Conservation (phyloP, 2,113 vertebrate genomes). For the Eidolon helvum region DNA sequence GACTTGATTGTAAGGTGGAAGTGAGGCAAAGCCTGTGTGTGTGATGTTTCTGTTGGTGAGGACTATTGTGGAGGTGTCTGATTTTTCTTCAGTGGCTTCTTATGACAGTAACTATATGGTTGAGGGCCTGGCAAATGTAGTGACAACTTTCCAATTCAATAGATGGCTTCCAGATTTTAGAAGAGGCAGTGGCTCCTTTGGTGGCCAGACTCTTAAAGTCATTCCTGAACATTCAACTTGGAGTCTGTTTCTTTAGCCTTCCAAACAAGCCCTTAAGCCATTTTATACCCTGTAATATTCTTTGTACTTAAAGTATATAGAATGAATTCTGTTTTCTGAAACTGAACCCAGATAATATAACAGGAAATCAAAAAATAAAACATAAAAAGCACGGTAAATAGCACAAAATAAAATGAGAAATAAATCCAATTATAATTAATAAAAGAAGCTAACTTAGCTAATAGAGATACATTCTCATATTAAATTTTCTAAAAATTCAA, state of each 20-base stretch:
- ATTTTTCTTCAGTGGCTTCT: neutral
- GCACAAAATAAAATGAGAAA: neutral
- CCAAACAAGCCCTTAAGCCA: neutral
- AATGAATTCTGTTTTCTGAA: constrained; percentile 21
- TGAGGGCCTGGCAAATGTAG: neutral
- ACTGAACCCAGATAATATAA: neutral
- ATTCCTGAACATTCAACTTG: neutral
- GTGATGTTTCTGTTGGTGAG: neutral
- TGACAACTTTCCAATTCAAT: neutral
- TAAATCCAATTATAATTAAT: neutral
- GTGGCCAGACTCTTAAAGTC: neutral
- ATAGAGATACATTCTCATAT: neutral
- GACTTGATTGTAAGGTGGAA: neutral
- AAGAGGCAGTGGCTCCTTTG: neutral
- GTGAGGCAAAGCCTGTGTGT: neutral
- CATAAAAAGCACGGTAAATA: neutral
- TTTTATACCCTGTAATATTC: neutral
- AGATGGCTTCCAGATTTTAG: neutral
- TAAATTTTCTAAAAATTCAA: neutral
- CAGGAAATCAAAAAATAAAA: constrained; percentile 18
- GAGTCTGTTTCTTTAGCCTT: neutral
- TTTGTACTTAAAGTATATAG: neutral
- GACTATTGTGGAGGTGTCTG: neutral
- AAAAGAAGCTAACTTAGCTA: neutral
- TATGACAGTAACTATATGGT: neutral